These are phyloP conservation scores for Bicyclus anynana DNA, from an alignment of 1,140 invertebrate species.

Conservation along the genomic window DNA sequence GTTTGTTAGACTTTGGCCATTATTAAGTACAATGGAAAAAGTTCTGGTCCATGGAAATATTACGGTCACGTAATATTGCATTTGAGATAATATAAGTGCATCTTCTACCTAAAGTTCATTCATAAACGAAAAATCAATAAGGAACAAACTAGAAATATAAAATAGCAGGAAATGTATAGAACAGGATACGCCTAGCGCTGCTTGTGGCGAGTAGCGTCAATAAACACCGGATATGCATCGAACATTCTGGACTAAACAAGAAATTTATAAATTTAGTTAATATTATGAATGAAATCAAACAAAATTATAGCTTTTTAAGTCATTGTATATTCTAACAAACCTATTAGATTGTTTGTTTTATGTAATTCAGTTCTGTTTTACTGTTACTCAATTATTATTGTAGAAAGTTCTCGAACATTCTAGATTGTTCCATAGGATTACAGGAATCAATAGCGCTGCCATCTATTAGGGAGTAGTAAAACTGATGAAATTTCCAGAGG, in stretches of 20 bases:
- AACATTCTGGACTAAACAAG: slow-evolving; percentile 46
- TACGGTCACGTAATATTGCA: no score
- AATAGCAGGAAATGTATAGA: slow-evolving; percentile 19
- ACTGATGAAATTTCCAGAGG: slow-evolving; percentile 15
- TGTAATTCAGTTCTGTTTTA: background rate
- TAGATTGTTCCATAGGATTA: slow-evolving; percentile 36
- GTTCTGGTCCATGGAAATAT: no score
- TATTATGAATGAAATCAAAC: slow-evolving; percentile 25
- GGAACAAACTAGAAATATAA: slow-evolving; percentile 36
- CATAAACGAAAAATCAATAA: slow-evolving; percentile 38
- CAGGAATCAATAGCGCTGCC: slow-evolving; percentile 17
- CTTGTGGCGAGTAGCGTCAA: slow-evolving; percentile 38
- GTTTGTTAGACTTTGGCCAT: no score
- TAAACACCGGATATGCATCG: slow-evolving; percentile 40
- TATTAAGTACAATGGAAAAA: no score
- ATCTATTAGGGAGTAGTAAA: slow-evolving; percentile 33
- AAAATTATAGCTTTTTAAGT: background rate
- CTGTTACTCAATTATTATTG: slow-evolving; percentile 8
- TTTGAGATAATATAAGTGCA: slow-evolving; percentile 1
- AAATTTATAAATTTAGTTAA: slow-evolving; percentile 11
- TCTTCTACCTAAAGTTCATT: slow-evolving; percentile 1
- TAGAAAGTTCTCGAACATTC: slow-evolving; percentile 55
- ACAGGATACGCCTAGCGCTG: slow-evolving; percentile 46
- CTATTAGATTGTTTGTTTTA: background rate
- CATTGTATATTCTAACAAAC: background rate